Percentiles rank a stretch among this genome's conserved stretches.
Evolutionary conservation across 2,113 vertebrate species (phyloP).

Genomic region (Triplophysa siluroides): DNA sequence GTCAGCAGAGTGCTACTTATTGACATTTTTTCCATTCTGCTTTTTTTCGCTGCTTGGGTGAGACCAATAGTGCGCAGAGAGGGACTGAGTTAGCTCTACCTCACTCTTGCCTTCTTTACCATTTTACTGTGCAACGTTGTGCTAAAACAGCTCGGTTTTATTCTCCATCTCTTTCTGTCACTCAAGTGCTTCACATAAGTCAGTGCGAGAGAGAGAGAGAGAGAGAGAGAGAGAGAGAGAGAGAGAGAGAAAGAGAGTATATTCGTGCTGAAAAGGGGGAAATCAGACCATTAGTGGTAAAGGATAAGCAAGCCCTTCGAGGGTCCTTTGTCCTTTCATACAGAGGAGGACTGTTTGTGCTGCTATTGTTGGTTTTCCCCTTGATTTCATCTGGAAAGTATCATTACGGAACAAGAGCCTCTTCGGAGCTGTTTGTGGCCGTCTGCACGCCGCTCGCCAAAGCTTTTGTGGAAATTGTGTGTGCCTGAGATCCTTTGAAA

Average conservation of each 20-base stretch:
- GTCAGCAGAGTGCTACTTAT: conserved; percentile 58
- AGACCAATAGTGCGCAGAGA: conserved; percentile 41
- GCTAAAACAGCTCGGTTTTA: conserved; percentile 31
- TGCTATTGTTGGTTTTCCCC: conserved; percentile 47
- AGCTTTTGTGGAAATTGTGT: conserved; percentile 30
- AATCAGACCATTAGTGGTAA: conserved; percentile 1
- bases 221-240: neutral
- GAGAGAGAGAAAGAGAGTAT: neutral
- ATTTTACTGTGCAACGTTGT: conserved; percentile 12
- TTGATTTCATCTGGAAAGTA: conserved; percentile 54
- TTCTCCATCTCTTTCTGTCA: conserved; percentile 24
- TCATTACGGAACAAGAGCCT: conserved; percentile 52
- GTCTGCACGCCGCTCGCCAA: neutral
- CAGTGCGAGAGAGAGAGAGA: neutral
- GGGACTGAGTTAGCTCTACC: conserved; percentile 19
- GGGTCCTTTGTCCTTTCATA: conserved; percentile 39
- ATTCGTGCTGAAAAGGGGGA: conserved; percentile 26
- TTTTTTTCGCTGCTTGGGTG: conserved; percentile 51
- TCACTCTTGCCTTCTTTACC: neutral
- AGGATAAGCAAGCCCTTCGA: conserved; percentile 33
- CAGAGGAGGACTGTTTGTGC: conserved; percentile 40
- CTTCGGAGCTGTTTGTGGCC: conserved; percentile 45
- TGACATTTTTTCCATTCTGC: conserved; percentile 46
- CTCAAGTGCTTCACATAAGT: conserved; percentile 15
- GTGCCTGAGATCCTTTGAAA: conserved; percentile 32